These are phyloP conservation scores for Synodontis membranacea DNA, from an alignment of 2,113 vertebrate genomes.

Conservation along the genomic window DNA sequence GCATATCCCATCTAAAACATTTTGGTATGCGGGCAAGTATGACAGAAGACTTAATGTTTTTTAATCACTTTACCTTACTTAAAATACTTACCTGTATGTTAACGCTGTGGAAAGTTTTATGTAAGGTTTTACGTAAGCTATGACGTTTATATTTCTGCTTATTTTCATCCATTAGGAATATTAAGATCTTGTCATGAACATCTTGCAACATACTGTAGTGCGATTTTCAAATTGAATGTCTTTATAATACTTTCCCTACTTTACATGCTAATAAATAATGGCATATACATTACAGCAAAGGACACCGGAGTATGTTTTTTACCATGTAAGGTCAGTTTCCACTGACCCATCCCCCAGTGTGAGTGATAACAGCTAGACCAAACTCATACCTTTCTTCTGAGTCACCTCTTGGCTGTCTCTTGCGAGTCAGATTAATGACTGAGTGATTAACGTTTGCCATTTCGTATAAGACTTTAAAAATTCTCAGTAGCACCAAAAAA, in stretches of 20 bases:
- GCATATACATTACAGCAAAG: not conserved
- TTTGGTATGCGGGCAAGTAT: no score
- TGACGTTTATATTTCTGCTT: not conserved
- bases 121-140: not conserved
- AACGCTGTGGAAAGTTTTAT: not conserved
- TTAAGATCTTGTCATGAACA: not conserved
- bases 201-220: not conserved
- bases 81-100: no score
- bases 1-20: no score
- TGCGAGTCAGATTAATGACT: not conserved
- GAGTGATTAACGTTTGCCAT: not conserved
- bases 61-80: no score
- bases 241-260: not conserved
- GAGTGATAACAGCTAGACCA: constrained; percentile 2
- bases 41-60: no score
- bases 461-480: not conserved
- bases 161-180: not conserved
- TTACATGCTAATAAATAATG: not conserved
- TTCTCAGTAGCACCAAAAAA: not conserved
- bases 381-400: constrained; percentile 17
- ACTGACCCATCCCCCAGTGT: not conserved
- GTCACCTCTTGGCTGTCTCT: not conserved
- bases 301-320: not conserved
- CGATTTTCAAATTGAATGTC: not conserved
- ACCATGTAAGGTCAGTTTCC: constrained; percentile 1